Percentiles rank a stretch among this genome's conserved stretches.
phyloP scores from a whole-genome alignment of 2,113 vertebrate genomes.

The Mobula birostris region DNA sequence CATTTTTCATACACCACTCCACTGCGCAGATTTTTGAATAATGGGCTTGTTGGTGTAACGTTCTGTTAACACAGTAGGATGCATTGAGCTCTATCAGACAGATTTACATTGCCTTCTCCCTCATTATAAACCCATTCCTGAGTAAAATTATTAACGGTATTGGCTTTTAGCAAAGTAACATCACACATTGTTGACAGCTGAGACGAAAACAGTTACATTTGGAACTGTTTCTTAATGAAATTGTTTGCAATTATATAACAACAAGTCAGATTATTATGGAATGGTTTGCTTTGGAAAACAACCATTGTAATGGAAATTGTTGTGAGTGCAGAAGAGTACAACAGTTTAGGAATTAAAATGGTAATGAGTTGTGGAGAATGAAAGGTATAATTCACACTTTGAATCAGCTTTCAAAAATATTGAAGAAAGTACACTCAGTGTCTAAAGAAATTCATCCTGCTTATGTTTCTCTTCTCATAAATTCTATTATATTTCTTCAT shows the following conservation, averaged over 20 bases:
- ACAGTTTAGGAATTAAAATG: background rate
- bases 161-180: background rate
- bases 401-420: too few species aligned
- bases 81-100: background rate
- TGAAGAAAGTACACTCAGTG: too few species aligned
- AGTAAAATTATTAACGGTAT: background rate
- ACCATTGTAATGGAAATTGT: background rate
- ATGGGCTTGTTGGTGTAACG: conserved; percentile 11
- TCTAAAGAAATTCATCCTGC: too few species aligned
- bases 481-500: too few species aligned
- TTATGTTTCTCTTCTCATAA: too few species aligned
- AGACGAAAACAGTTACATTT: conserved; percentile 16
- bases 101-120: background rate
- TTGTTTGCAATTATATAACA: background rate
- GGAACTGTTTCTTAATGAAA: background rate
- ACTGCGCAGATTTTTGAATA: background rate
- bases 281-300: background rate
- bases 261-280: background rate
- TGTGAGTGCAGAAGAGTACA: background rate
- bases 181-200: background rate
- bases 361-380: too few species aligned
- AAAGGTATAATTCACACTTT: too few species aligned
- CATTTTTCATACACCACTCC: background rate
- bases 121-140: background rate
- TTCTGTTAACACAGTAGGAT: background rate